These are phyloP conservation scores for Ovis canadensis DNA, from an alignment of 2,113 vertebrate genomes.

Conservation along the genomic window DNA sequence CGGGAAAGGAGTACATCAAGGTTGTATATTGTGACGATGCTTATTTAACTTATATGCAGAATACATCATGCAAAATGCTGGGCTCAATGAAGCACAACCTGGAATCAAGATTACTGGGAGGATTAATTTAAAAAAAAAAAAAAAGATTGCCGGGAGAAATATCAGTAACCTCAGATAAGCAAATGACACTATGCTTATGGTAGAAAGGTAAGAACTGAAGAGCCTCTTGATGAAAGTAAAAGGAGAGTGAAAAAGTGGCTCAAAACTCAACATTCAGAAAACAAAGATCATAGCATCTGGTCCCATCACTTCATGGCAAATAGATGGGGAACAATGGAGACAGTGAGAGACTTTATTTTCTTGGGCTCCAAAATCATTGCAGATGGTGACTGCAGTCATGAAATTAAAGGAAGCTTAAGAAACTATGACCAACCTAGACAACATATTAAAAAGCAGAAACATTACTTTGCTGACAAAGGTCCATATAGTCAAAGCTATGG, in stretches of 20 bases:
- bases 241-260: not conserved
- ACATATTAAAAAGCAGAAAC: not conserved
- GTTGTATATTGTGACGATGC: not conserved
- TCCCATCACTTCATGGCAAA: not conserved
- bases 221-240: not conserved
- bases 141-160: not conserved
- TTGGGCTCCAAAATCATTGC: not conserved
- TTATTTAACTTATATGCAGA: not conserved
- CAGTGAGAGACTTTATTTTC: not conserved
- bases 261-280: not conserved
- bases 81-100: not conserved
- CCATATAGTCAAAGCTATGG: not conserved
- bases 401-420: not conserved
- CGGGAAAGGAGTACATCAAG: not conserved
- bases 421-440: not conserved
- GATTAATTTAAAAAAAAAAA: not conserved
- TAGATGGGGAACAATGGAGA: not conserved
- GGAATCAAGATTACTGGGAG: not conserved
- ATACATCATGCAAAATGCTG: not conserved
- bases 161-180: not conserved
- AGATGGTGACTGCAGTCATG: not conserved
- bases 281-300: not conserved
- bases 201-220: not conserved
- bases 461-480: not conserved
- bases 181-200: not conserved